Percentiles rank a stretch among this genome's conserved stretches.
Evolutionary conservation across 2,888 invertebrate genomes (phyloP).

Genomic region (Elegia similella): DNA sequence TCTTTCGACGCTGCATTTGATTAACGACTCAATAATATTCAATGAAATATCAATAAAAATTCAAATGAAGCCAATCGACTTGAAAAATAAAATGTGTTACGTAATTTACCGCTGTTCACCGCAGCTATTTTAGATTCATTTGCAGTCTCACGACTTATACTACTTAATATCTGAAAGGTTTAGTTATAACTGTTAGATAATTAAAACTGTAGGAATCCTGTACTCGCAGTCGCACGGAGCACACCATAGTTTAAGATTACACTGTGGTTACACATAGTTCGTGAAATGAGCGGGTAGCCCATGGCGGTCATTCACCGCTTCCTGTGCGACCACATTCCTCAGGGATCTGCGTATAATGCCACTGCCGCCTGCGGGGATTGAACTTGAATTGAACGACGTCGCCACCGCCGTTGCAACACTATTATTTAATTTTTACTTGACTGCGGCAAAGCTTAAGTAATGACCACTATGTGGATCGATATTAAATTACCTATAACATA

Average conservation of each 20-base stretch:
- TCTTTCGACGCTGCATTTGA: background rate
- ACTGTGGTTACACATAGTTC: constrained; percentile 19
- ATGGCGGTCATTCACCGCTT: constrained; percentile 50
- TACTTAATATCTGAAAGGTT: background rate
- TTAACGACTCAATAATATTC: background rate
- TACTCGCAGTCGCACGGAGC: background rate
- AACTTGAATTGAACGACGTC: constrained; percentile 11
- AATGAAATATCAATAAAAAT: background rate
- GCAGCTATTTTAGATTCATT: background rate
- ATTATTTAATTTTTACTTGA: background rate
- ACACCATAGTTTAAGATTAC: constrained; percentile 7
- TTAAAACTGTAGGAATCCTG: constrained; percentile 10
- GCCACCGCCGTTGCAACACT: constrained; percentile 9
- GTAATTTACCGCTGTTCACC: background rate
- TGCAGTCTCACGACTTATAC: constrained; percentile 10
- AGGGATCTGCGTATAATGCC: constrained; percentile 40
- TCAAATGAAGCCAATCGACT: background rate
- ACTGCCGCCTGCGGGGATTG: constrained; percentile 29
- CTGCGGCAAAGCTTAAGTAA: too few relatives aligned
- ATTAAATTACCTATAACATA: too few relatives aligned
- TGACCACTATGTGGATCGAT: too few relatives aligned
- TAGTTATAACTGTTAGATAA: constrained; percentile 6
- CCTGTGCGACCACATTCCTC: constrained; percentile 68
- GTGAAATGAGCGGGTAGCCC: constrained; percentile 24
- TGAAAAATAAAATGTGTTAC: background rate